These are phyloP conservation scores for Pararge aegeria DNA, from an alignment of 1,140 invertebrate genomes.

Conservation along the genomic window DNA sequence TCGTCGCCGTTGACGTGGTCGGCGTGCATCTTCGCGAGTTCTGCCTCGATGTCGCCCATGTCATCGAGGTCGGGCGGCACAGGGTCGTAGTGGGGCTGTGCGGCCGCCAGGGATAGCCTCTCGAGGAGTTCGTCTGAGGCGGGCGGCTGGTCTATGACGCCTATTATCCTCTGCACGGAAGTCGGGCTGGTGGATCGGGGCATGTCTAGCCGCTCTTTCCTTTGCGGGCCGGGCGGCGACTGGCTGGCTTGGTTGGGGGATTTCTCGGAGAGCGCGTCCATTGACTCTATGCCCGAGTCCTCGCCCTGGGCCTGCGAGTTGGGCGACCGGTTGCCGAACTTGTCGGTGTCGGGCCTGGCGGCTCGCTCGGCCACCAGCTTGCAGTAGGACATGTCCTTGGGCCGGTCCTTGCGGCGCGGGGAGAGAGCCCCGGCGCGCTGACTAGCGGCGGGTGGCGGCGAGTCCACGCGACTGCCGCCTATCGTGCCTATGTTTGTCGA, in stretches of 20 bases:
- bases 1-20: constrained; percentile 73
- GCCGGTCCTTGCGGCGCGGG: constrained; percentile 69
- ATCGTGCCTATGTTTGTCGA: constrained; percentile 84
- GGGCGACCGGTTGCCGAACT: constrained; percentile 74
- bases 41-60: constrained; percentile 84
- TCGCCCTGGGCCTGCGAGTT: constrained; percentile 85
- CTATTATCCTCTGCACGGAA: constrained; percentile 66
- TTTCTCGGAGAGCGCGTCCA: constrained; percentile 95
- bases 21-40: constrained; percentile 84
- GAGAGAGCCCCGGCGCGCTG: constrained; percentile 48
- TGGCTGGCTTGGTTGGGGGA: constrained; percentile 91
- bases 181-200: constrained; percentile 59
- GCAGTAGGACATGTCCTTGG: constrained; percentile 80
- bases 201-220: constrained; percentile 71
- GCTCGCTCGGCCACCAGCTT: constrained; percentile 74
- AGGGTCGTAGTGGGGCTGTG: constrained; percentile 52
- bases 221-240: constrained; percentile 76
- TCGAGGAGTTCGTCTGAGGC: constrained; percentile 58
- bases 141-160: constrained; percentile 53
- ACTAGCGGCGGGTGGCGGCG: constrained; percentile 45
- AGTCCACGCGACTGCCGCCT: constrained; percentile 45
- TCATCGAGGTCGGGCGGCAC: constrained; percentile 76
- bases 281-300: constrained; percentile 95
- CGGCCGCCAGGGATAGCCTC: constrained; percentile 44
- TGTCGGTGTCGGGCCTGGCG: constrained; percentile 55